These are phyloP conservation scores for Schlechtendalia chinensis DNA, from an alignment of 1,140 invertebrate species.

Conservation along the genomic window DNA sequence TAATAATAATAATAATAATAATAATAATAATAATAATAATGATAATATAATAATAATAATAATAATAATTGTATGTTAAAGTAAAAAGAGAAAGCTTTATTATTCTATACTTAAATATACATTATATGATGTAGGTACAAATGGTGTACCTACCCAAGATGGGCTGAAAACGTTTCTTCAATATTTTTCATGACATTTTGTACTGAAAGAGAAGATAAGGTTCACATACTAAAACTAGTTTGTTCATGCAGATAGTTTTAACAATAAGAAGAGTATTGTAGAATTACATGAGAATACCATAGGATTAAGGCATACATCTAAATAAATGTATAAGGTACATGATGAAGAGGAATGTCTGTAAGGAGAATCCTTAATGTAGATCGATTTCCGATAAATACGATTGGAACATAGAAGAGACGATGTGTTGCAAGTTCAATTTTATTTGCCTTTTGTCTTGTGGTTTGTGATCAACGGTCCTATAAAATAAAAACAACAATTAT, in stretches of 20 bases:
- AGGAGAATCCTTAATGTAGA: not conserved
- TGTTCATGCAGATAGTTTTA: not conserved
- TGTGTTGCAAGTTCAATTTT: not conserved
- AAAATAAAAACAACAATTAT: constrained; percentile 32
- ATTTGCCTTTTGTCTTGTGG: not conserved
- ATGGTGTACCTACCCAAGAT: not conserved
- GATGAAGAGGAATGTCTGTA: not conserved
- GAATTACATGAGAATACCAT: constrained; percentile 1
- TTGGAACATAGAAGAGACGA: not conserved
- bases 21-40: too few relatives aligned
- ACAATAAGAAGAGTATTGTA: not conserved
- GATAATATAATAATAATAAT: too few relatives aligned
- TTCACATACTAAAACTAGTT: not conserved
- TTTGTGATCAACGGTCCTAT: not conserved
- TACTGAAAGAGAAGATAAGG: not conserved
- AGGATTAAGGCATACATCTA: not conserved
- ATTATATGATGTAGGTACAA: not conserved
- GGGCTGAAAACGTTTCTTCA: too few relatives aligned
- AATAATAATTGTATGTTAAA: not conserved
- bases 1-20: too few relatives aligned
- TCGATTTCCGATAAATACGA: not conserved
- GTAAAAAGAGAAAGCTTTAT: not conserved
- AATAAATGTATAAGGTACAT: not conserved
- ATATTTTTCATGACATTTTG: not conserved
- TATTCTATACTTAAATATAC: constrained; percentile 4